Conservation (phyloP, 2,113 vertebrate species). For the Chionomys nivalis region DNA sequence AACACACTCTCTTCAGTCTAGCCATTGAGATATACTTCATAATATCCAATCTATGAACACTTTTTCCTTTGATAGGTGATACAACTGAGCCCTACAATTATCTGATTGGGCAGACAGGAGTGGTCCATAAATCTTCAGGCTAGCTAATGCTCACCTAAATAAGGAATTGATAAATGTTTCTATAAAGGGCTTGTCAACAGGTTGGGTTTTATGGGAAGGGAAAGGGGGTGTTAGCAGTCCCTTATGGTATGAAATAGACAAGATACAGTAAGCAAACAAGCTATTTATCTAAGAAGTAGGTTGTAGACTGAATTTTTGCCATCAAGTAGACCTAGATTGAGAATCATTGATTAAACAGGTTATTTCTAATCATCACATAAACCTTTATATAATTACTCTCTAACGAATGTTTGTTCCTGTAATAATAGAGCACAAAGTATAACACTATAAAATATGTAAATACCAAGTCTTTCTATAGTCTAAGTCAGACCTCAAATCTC, state of each 20-base stretch:
- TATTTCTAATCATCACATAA: not conserved
- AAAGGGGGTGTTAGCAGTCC: not conserved
- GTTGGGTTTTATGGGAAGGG: not conserved
- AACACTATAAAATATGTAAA: slow-evolving; percentile 19
- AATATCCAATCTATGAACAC: not conserved
- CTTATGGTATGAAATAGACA: not conserved
- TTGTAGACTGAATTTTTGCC: not conserved
- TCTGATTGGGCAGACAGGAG: not conserved
- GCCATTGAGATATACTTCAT: not conserved
- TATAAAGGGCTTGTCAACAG: not conserved
- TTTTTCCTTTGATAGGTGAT: not conserved
- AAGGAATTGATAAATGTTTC: not conserved
- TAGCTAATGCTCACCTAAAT: not conserved
- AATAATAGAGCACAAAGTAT: not conserved
- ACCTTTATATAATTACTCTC: not conserved
- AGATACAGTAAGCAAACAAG: not conserved
- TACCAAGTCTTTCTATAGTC: not conserved
- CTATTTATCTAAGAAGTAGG: not conserved
- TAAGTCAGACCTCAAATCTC: not conserved
- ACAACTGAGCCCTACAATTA: not conserved
- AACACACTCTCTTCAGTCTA: not conserved
- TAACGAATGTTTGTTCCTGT: slow-evolving; percentile 5
- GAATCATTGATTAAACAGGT: not conserved
- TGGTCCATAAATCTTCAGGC: not conserved
- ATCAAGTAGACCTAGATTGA: not conserved